phyloP scores from a whole-genome alignment of 2,888 invertebrate genomes.

The Lasioglossum figueresi region DNA sequence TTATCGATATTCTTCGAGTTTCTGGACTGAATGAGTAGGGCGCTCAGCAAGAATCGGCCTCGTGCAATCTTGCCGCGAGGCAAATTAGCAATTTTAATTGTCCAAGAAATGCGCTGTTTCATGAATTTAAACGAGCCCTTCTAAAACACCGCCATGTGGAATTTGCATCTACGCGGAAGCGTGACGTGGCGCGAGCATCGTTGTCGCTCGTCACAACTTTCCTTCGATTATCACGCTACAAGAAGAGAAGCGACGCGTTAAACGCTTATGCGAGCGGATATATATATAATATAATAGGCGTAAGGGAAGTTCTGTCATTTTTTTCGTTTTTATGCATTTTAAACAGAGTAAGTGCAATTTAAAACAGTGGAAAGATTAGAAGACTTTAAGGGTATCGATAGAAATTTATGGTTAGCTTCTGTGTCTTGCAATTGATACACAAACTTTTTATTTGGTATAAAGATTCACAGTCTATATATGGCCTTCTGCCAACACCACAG shows the following conservation, averaged over 20 bases:
- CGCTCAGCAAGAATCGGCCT: neutral
- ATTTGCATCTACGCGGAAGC: conserved; percentile 16
- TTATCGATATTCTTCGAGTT: neutral
- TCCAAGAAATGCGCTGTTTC: conserved; percentile 6
- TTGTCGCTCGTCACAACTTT: conserved; percentile 1
- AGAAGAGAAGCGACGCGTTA: neutral
- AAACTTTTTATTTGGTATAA: no score
- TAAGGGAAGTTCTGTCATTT: neutral
- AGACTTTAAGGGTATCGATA: no score
- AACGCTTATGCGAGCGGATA: neutral
- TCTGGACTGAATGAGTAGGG: neutral
- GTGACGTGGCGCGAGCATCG: conserved; percentile 12
- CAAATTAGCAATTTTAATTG: conserved; percentile 30
- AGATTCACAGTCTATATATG: no score
- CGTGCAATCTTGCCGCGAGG: neutral
- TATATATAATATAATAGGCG: neutral
- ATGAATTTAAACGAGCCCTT: conserved; percentile 28
- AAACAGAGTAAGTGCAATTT: no score
- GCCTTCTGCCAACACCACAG: no score
- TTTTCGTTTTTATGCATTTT: neutral
- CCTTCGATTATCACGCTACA: neutral
- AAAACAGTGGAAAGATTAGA: no score
- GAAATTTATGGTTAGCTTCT: no score
- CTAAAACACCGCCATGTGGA: neutral
- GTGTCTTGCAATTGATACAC: no score